phyloP scores from a whole-genome alignment of 2,888 invertebrate species.

The Agelastica alni region DNA sequence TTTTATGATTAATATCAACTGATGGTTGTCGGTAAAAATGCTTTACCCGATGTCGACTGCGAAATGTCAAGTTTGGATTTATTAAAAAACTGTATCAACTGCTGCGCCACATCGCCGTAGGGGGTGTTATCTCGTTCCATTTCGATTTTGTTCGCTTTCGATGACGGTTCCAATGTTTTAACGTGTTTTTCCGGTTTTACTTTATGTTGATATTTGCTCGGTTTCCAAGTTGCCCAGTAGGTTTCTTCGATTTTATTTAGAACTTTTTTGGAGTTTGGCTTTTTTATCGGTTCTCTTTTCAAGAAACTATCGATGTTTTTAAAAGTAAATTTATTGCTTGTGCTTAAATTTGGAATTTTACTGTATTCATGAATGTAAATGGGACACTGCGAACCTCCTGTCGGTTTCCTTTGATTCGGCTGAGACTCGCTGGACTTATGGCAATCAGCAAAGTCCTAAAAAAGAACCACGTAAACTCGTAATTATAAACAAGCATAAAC shows the following conservation, averaged over 20 bases:
- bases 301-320: conserved; percentile 12
- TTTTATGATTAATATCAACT: too few relatives aligned
- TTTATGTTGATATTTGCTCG: conserved; percentile 35
- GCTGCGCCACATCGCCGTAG: conserved; percentile 18
- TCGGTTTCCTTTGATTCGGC: too few relatives aligned
- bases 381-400: too few relatives aligned
- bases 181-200: neutral
- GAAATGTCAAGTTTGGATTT: too few relatives aligned
- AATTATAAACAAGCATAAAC: neutral
- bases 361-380: conserved; percentile 40
- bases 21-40: too few relatives aligned
- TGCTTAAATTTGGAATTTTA: conserved; percentile 28
- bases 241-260: conserved; percentile 51
- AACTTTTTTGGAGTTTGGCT: conserved; percentile 35
- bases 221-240: conserved; percentile 55
- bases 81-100: conserved; percentile 14
- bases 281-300: conserved; percentile 14
- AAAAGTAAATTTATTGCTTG: conserved; percentile 31
- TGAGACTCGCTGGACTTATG: too few relatives aligned
- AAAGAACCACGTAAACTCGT: too few relatives aligned
- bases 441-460: neutral
- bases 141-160: neutral
- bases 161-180: conserved; percentile 23
- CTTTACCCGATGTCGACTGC: too few relatives aligned
- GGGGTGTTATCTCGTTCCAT: neutral